Conservation (phyloP, 2,797 vertebrate species). For the Microctenopoma lineatum region DNA sequence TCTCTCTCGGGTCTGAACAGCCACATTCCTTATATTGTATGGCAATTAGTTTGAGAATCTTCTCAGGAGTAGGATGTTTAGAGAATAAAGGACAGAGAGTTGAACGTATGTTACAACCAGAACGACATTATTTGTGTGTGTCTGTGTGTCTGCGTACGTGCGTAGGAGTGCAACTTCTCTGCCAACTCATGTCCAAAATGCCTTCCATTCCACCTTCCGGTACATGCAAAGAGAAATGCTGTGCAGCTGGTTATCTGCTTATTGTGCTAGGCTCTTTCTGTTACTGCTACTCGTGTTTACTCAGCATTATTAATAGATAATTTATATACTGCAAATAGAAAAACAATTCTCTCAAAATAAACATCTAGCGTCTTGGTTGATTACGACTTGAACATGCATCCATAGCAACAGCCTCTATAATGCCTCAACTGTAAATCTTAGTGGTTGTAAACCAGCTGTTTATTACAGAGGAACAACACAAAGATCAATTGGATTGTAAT, state of each 20-base stretch:
- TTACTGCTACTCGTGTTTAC: constrained; percentile 13
- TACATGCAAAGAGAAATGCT: constrained; percentile 67
- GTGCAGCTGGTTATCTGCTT: constrained; percentile 63
- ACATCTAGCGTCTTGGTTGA: neutral
- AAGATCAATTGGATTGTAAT: neutral
- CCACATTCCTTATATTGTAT: constrained; percentile 24
- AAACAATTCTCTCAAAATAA: constrained; percentile 11
- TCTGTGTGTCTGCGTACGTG: neutral
- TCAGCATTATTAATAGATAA: constrained; percentile 20
- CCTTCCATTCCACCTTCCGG: constrained; percentile 58
- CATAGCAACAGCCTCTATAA: neutral
- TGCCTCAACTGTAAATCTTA: neutral
- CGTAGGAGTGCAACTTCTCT: constrained; percentile 49
- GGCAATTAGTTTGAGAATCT: constrained; percentile 3
- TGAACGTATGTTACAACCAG: neutral
- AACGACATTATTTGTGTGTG: constrained; percentile 12
- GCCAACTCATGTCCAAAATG: constrained; percentile 63
- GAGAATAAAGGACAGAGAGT: neutral
- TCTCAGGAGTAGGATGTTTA: neutral
- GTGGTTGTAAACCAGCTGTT: neutral
- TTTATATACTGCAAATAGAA: constrained; percentile 8
- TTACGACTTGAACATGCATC: neutral
- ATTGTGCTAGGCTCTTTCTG: constrained; percentile 6
- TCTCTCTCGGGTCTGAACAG: constrained; percentile 7
- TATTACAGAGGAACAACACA: neutral